Conservation (phyloP, 2,113 vertebrate genomes). For the Pangasianodon hypophthalmus region DNA sequence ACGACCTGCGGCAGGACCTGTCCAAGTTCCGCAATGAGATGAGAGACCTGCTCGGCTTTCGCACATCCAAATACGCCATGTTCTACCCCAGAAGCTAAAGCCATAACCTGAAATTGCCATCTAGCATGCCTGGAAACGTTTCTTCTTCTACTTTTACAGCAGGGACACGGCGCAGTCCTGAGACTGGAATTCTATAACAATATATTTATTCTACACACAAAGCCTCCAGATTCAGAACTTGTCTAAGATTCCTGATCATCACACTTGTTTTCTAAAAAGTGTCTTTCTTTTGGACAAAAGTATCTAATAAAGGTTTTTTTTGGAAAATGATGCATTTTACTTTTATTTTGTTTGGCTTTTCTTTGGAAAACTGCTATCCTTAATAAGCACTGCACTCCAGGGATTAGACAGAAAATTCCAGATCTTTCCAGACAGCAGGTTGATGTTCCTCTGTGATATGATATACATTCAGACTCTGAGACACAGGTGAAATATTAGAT, state of each 20-base stretch:
- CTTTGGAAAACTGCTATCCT: background rate
- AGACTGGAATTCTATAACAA: constrained; percentile 58
- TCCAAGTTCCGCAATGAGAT: constrained; percentile 98
- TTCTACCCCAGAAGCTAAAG: constrained; percentile 93
- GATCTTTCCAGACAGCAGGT: constrained; percentile 28
- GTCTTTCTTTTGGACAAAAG: constrained; percentile 69
- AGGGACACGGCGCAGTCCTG: constrained; percentile 55
- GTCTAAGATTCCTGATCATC: constrained; percentile 63
- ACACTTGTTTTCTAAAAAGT: constrained; percentile 69
- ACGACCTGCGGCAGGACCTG: constrained; percentile 94
- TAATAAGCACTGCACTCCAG: background rate
- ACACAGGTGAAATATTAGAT: constrained; percentile 9
- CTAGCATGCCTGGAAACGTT: constrained; percentile 67
- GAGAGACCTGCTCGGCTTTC: constrained; percentile 94
- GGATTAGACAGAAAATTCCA: background rate
- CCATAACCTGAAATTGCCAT: constrained; percentile 1
- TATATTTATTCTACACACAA: constrained; percentile 66
- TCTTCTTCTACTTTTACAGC: constrained; percentile 40
- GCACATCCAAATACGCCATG: constrained; percentile 98
- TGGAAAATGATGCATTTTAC: constrained; percentile 22
- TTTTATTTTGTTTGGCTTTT: constrained; percentile 1
- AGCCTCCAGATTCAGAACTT: constrained; percentile 63
- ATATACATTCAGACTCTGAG: background rate
- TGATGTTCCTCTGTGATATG: constrained; percentile 19
- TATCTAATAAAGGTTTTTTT: constrained; percentile 66